Evolutionary conservation across 2,888 invertebrate genomes (phyloP).

Genomic region (Pegoplata infirma): DNA sequence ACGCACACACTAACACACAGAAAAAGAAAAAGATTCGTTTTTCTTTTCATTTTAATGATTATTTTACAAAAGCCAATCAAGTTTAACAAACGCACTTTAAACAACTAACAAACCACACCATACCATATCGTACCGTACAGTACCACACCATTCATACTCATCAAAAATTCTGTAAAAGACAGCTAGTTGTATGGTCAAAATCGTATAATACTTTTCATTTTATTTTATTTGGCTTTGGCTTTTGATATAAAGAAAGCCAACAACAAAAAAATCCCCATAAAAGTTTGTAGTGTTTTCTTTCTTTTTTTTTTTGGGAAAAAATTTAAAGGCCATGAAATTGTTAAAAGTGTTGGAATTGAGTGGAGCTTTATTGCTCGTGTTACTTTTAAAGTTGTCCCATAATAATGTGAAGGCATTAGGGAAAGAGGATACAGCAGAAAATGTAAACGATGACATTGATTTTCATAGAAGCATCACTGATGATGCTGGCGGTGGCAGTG

Average conservation of each 20-base stretch:
- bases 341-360: conserved; percentile 41
- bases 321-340: conserved; percentile 43
- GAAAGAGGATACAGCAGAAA: conserved; percentile 10
- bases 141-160: not conserved
- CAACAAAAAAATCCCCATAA: not conserved
- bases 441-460: conserved; percentile 35
- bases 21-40: not conserved
- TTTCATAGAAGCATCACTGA: not conserved
- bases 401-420: conserved; percentile 3
- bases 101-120: conserved; percentile 23
- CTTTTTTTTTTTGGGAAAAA: not conserved
- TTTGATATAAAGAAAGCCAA: conserved; percentile 10
- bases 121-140: too few relatives aligned
- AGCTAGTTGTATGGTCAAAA: conserved; percentile 5
- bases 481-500: not conserved
- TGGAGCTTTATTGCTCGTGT: conserved; percentile 20
- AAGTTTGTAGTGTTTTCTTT: conserved; percentile 3
- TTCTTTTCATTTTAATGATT: conserved; percentile 25
- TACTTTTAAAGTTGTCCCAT: conserved; percentile 18
- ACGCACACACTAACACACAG: not conserved
- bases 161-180: conserved; percentile 25
- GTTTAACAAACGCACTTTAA: conserved; percentile 43
- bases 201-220: not conserved
- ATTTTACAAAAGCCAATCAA: conserved; percentile 48
- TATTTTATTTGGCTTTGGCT: too few relatives aligned